These are phyloP conservation scores for Drosophila pseudotalamancana DNA, from an alignment of 2,888 invertebrate species.

Conservation along the genomic window DNA sequence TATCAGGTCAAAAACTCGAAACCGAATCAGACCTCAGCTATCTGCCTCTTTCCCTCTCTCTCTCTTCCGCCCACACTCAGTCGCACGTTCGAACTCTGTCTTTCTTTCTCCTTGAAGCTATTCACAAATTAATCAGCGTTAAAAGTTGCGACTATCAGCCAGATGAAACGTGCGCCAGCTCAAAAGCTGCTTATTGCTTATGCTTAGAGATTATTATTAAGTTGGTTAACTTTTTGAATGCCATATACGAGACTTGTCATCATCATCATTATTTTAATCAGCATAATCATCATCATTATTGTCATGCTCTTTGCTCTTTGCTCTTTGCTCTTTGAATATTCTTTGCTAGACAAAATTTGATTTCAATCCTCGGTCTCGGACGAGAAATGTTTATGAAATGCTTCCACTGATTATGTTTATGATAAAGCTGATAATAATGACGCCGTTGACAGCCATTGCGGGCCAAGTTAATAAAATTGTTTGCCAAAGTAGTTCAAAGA, in stretches of 20 bases:
- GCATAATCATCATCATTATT: background rate
- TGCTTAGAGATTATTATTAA: constrained; percentile 48
- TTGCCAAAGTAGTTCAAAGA: constrained; percentile 11
- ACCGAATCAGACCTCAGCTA: constrained; percentile 25
- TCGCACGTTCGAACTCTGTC: no score
- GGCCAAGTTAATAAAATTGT: constrained; percentile 17
- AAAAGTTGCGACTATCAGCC: constrained; percentile 46
- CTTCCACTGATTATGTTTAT: constrained; percentile 33
- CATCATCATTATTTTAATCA: constrained; percentile 7
- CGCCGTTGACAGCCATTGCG: constrained; percentile 5
- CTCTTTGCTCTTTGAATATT: background rate
- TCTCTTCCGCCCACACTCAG: background rate
- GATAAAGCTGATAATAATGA: constrained; percentile 41
- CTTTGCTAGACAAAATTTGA: constrained; percentile 10
- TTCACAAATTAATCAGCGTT: constrained; percentile 50
- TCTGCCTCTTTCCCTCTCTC: background rate
- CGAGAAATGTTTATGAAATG: constrained; percentile 8
- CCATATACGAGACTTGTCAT: constrained; percentile 2
- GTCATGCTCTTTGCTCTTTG: background rate
- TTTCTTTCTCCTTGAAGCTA: background rate
- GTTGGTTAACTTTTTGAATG: constrained; percentile 50
- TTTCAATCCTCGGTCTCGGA: constrained; percentile 19
- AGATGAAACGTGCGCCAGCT: constrained; percentile 41
- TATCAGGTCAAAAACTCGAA: constrained; percentile 36
- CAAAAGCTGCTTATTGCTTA: constrained; percentile 21